These are phyloP conservation scores for Pogonocherus hispidulus DNA, from an alignment of 2,888 invertebrate species.

Conservation along the genomic window DNA sequence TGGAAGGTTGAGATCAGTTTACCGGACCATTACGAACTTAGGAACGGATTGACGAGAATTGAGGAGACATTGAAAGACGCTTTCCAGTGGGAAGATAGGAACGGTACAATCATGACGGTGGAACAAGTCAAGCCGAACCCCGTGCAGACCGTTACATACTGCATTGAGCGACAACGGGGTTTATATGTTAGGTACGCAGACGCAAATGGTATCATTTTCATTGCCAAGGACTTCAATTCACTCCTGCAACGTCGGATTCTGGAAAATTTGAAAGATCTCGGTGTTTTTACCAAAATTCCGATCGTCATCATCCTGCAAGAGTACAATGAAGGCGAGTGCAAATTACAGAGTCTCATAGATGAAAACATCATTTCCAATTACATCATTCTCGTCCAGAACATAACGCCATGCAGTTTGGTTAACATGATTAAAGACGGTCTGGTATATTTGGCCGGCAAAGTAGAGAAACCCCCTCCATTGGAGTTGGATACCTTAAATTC, in stretches of 20 bases:
- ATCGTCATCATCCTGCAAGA: slow-evolving; percentile 57
- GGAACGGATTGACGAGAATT: slow-evolving; percentile 47
- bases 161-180: slow-evolving; percentile 61
- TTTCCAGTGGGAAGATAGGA: slow-evolving; percentile 61
- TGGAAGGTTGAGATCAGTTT: slow-evolving; percentile 78
- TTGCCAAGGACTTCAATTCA: slow-evolving; percentile 58
- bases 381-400: slow-evolving; percentile 52
- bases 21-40: slow-evolving; percentile 66
- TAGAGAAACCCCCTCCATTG: slow-evolving; percentile 70
- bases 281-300: slow-evolving; percentile 62
- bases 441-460: slow-evolving; percentile 71
- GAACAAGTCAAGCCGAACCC: slow-evolving; percentile 53
- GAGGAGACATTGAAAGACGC: slow-evolving; percentile 51
- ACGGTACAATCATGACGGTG: slow-evolving; percentile 58
- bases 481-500: slow-evolving; percentile 73
- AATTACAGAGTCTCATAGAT: slow-evolving; percentile 49
- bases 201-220: slow-evolving; percentile 63
- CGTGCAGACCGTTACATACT: slow-evolving; percentile 59
- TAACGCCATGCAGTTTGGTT: slow-evolving; percentile 45
- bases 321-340: slow-evolving; percentile 38
- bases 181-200: slow-evolving; percentile 48
- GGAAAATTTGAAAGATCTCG: slow-evolving; percentile 54
- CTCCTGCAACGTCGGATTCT: slow-evolving; percentile 56
- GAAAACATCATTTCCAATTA: slow-evolving; percentile 58
- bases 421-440: slow-evolving; percentile 58